phyloP scores from a whole-genome alignment of 2,888 invertebrate genomes.

The Bhutanitis thaidina region DNA sequence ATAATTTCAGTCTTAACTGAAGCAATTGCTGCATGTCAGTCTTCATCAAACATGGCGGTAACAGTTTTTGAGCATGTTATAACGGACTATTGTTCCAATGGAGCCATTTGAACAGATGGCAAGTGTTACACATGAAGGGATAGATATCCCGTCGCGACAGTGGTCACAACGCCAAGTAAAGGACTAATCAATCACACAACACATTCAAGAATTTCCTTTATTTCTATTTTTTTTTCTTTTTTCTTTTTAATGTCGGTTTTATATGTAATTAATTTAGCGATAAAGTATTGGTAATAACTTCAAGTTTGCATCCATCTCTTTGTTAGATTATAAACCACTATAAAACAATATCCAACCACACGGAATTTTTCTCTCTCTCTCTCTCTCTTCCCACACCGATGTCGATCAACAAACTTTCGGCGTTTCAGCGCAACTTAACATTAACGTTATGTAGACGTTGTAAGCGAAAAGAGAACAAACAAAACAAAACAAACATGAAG shows the following conservation, averaged over 20 bases:
- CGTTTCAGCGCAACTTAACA: slow-evolving; percentile 53
- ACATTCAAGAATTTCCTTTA: slow-evolving; percentile 75
- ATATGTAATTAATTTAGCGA: slow-evolving; percentile 77
- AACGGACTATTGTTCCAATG: slow-evolving; percentile 2
- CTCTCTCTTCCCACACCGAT: slow-evolving; percentile 33
- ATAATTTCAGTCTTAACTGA: slow-evolving; percentile 55
- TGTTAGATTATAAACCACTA: slow-evolving; percentile 53
- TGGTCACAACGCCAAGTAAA: slow-evolving; percentile 28
- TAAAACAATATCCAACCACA: slow-evolving; percentile 53
- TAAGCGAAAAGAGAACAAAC: slow-evolving; percentile 74
- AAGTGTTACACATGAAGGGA: slow-evolving; percentile 67
- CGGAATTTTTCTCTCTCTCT: slow-evolving; percentile 32
- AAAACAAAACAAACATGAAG: slow-evolving; percentile 74
- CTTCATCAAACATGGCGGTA: slow-evolving; percentile 30
- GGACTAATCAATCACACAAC: slow-evolving; percentile 75
- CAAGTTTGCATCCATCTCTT: slow-evolving; percentile 71
- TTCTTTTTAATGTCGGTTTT: slow-evolving; percentile 56
- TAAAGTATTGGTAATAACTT: slow-evolving; percentile 76
- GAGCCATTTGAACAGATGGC: slow-evolving; percentile 58
- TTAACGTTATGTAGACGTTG: slow-evolving; percentile 47
- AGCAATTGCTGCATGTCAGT: slow-evolving; percentile 33
- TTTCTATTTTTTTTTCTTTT: slow-evolving; percentile 74
- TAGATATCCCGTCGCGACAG: slow-evolving; percentile 23
- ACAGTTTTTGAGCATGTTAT: background rate
- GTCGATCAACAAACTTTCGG: slow-evolving; percentile 50